Base-by-base conservation (phyloP, 1,140 invertebrate genomes). In the Anagrus nilaparvatae region DNA sequence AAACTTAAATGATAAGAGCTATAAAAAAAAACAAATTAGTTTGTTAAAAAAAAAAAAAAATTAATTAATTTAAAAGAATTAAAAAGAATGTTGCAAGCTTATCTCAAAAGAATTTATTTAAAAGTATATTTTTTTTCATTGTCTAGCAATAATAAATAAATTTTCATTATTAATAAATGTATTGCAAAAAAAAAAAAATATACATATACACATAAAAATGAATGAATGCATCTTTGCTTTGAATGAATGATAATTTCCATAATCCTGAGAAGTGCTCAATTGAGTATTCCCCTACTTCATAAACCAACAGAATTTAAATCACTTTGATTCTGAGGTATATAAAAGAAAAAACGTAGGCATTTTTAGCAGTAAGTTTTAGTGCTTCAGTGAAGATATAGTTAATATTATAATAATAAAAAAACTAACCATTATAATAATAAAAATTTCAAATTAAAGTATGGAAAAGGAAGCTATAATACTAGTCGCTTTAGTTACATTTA, bases 201-300 rank as follows among this genome's bases (percentile, higher is more conserved):
- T n/a, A n/a, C n/a, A n/a, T n/a, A n/a, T n/a, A n/a, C n/a, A n/a
- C n/a, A n/a, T n/a, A n/a, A n/a, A 38, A 46, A 47, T 48, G 36
- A 18, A 25, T 27, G 40, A 43, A 39, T 50, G 50, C 36, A 39
- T 48, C 28, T 43, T 40, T 28, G 39, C 33, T 36, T 29, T 55
- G 47, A 53, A 55, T 49, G 30, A 42, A 48, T 47, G 37, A 29
- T 20, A 25, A 59, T 61, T 59, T 57, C 35, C 56, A 57, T 62
- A 63, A 60, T 59, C 58, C 36, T 49, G 50, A 51, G 58, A n/a
- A 63, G 56, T 61, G 54, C 51, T 52, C 49, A 44, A 54, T 54
- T 55, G 52, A 52, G 49, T 44, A 40, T 42, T 40, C 17, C 41
- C 34, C 24, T 27, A 13, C 18, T 36, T 35, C 27, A 46, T 40